Evolutionary conservation across 2,888 invertebrate genomes (phyloP).

Genomic region (Augiades crinisus): DNA sequence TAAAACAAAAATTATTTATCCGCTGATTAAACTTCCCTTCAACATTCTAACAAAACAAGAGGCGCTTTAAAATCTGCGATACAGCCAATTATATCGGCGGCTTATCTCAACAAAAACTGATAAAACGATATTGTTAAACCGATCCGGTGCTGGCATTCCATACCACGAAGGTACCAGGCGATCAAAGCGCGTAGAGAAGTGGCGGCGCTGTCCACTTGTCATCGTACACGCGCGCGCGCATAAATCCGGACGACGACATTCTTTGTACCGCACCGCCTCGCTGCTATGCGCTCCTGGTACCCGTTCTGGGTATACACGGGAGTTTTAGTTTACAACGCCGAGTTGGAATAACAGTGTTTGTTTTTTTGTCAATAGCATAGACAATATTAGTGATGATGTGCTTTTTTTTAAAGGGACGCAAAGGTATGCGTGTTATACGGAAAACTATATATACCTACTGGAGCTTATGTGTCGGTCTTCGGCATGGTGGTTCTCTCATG

Average conservation of each 20-base stretch:
- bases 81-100: slow-evolving; percentile 11
- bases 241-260: slow-evolving; percentile 67
- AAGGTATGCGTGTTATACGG: too few relatives aligned
- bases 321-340: slow-evolving; percentile 16
- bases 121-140: slow-evolving; percentile 29
- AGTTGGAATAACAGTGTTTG: background rate
- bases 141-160: slow-evolving; percentile 30
- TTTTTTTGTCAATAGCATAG: background rate
- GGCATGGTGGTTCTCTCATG: too few relatives aligned
- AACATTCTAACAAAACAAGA: too few relatives aligned
- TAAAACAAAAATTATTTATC: too few relatives aligned
- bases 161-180: slow-evolving; percentile 49
- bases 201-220: slow-evolving; percentile 54
- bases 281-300: slow-evolving; percentile 51
- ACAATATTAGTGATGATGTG: background rate
- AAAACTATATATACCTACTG: too few relatives aligned
- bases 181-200: slow-evolving; percentile 56
- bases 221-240: slow-evolving; percentile 56
- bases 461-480: too few relatives aligned
- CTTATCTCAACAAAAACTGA: slow-evolving; percentile 22
- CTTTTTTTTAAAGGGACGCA: too few relatives aligned
- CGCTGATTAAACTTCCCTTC: too few relatives aligned
- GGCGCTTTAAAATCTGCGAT: too few relatives aligned
- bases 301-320: slow-evolving; percentile 11
- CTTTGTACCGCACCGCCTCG: slow-evolving; percentile 60